phyloP scores from a whole-genome alignment of 2,797 vertebrate species.

The Margarornis squamiger region DNA sequence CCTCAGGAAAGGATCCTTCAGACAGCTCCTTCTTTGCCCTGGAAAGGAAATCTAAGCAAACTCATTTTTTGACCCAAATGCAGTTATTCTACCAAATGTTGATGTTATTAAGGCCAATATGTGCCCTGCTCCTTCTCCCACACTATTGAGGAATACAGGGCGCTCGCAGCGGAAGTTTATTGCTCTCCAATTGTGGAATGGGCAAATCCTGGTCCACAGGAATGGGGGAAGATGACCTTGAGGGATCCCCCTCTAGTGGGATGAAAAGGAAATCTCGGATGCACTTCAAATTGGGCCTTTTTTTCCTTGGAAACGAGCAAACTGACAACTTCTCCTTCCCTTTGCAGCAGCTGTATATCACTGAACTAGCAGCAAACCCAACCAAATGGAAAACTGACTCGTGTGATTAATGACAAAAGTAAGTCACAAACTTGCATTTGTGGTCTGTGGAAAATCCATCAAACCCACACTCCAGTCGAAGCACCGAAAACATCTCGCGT shows the following conservation, averaged over 20 bases:
- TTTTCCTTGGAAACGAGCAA: background rate
- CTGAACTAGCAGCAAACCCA: slow-evolving; percentile 1
- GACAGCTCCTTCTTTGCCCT: background rate
- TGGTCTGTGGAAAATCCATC: background rate
- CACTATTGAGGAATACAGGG: background rate
- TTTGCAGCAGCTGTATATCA: background rate
- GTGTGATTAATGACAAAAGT: background rate
- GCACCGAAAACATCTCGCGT: accelerated
- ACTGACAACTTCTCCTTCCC: background rate
- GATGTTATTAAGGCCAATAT: background rate
- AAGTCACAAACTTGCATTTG: background rate
- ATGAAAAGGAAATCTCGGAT: background rate
- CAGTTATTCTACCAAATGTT: background rate
- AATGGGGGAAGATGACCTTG: background rate
- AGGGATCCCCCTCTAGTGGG: slow-evolving; percentile 36
- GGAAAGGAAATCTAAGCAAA: background rate
- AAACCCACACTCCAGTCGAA: accelerated
- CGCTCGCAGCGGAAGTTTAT: background rate
- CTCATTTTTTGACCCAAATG: background rate
- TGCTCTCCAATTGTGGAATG: background rate
- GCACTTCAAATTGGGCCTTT: background rate
- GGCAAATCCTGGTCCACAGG: background rate
- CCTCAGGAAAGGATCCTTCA: background rate
- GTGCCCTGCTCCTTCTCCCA: background rate
- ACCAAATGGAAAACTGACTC: slow-evolving; percentile 24